phyloP scores from a whole-genome alignment of 1,140 invertebrate genomes.

The Homalodisca vitripennis region DNA sequence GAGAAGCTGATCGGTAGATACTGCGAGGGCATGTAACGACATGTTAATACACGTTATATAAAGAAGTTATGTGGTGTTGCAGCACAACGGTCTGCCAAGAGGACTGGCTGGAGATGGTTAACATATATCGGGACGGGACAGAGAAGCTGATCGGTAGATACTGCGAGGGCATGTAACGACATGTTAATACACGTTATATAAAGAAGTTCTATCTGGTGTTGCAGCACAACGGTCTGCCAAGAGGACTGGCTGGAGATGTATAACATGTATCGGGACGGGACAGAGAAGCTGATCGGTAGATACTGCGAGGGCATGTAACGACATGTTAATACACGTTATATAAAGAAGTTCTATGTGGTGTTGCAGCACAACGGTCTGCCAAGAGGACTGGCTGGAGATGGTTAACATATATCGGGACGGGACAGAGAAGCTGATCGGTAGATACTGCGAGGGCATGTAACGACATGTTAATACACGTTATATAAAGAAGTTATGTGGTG shows the following conservation, averaged over 20 bases:
- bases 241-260: slow-evolving; percentile 94
- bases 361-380: slow-evolving; percentile 72
- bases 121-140: slow-evolving; percentile 74
- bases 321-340: no score
- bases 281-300: slow-evolving; percentile 78
- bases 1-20: slow-evolving; percentile 83
- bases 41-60: no score
- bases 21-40: no score
- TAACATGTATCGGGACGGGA: slow-evolving; percentile 77
- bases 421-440: slow-evolving; percentile 71
- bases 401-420: slow-evolving; percentile 81
- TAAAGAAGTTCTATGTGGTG: no score
- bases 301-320: no score
- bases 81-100: slow-evolving; percentile 75
- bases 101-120: slow-evolving; percentile 92
- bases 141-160: slow-evolving; percentile 83
- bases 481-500: no score
- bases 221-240: slow-evolving; percentile 67
- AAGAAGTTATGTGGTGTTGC: no score
- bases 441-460: no score
- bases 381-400: slow-evolving; percentile 91
- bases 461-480: no score
- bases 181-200: no score
- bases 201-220: no score
- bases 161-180: slow-evolving; percentile 76